Base-by-base conservation (phyloP, 2,797 vertebrate genomes). In the Malacoraja senta region DNA sequence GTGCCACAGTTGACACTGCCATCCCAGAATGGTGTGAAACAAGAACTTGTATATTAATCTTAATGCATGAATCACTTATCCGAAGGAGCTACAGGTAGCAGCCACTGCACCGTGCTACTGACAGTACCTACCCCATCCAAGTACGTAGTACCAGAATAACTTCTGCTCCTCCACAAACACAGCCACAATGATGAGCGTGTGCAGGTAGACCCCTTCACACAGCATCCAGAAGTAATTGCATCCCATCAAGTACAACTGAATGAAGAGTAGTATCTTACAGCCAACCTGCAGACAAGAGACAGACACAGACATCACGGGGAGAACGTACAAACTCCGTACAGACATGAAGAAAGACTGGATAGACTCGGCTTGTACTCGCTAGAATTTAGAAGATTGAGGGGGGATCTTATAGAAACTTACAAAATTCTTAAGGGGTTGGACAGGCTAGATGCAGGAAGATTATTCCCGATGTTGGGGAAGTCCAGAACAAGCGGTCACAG, bases 161-260 rank as follows among this genome's bases (percentile, higher is more conserved):
- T 97, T 96, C 94, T 97, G 97, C 91, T 97, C 96, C 90, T 96
- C 97, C 0, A 97, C 96, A 93, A 97, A 97, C 84, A 97, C 97
- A 0, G 97, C 96, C 94, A 97, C 97, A 7, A 97, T 96, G 95
- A 97, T 97, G 94, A 97, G 97, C 0, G 97, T 97, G 95, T 97
- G 97, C 72, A 97, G 96, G 94, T 97, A 97, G 94, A 97, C 97
- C 32, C 97, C 97, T 91, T 97, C 96, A 93, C 97, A 97, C 94
- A 97, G 95, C 97, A 97, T 97, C 97, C 97, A 97, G 95, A 97
- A 97, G 94, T 96, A 97, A 94, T 93, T 97, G 71, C 96, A 96
- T 32, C 94, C 96, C 1, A 90, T 94, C 0, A 96, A 95, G 53
- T 97, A 97, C 61, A 95, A 95, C 93, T 88, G 95, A 90, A 97